Percentiles rank a stretch among this genome's conserved stretches.
These are phyloP conservation scores for Pandemis cinnamomeana DNA, from an alignment of 2,888 invertebrate species.

Conservation along the genomic window DNA sequence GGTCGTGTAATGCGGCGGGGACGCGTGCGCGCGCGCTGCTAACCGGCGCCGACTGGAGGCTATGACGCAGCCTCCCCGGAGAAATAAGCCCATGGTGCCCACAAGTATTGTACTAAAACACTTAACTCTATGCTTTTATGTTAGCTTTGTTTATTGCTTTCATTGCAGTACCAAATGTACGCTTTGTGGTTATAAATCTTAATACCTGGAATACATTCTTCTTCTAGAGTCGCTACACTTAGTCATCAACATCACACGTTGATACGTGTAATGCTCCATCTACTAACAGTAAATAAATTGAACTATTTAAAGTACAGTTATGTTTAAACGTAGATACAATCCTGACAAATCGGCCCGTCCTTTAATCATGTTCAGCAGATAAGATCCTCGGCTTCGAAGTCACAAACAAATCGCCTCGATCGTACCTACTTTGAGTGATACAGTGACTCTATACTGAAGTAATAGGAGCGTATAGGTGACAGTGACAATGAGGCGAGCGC, in stretches of 20 bases:
- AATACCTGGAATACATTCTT: background rate
- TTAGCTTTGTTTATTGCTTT: constrained; percentile 39
- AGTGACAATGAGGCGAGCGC: constrained; percentile 48
- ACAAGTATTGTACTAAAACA: constrained; percentile 46
- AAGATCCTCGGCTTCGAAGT: constrained; percentile 27
- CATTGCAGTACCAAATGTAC: background rate
- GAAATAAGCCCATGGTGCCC: constrained; percentile 53
- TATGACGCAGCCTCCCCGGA: constrained; percentile 72
- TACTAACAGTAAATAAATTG: constrained; percentile 1
- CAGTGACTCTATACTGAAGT: constrained; percentile 14
- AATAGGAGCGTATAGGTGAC: constrained; percentile 30
- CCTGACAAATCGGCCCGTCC: constrained; percentile 44
- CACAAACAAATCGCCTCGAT: constrained; percentile 24
- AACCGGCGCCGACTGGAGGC: constrained; percentile 78
- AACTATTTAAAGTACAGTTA: constrained; percentile 28
- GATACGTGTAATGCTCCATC: background rate
- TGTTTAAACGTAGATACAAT: constrained; percentile 4
- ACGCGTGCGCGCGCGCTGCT: constrained; percentile 81
- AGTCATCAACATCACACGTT: background rate
- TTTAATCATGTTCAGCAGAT: constrained; percentile 29
- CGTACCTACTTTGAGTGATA: constrained; percentile 22
- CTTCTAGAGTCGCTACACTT: background rate
- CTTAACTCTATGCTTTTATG: constrained; percentile 40
- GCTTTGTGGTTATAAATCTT: background rate
- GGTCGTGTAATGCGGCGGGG: constrained; percentile 49